These are phyloP conservation scores for Tanaodytes sp. DNA, from an alignment of 2,888 invertebrate genomes.

Conservation along the genomic window DNA sequence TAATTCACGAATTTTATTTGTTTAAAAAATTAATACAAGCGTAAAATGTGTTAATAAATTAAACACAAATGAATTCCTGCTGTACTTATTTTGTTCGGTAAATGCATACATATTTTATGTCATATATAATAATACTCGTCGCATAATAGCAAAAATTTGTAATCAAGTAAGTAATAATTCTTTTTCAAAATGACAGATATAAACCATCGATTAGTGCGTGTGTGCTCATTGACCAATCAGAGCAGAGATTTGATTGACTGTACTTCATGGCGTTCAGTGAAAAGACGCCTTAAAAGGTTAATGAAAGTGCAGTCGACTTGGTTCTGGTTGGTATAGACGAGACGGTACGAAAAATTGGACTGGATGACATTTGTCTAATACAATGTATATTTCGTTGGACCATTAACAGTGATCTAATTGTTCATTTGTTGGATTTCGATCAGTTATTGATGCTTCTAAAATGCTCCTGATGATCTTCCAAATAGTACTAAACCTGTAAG, in stretches of 20 bases:
- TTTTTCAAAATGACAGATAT: too few relatives aligned
- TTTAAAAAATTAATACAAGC: too few relatives aligned
- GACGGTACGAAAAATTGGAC: constrained; percentile 36
- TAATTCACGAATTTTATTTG: too few relatives aligned
- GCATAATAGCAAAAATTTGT: too few relatives aligned
- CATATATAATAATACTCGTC: too few relatives aligned
- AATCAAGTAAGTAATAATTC: too few relatives aligned
- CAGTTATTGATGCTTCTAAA: constrained; percentile 2
- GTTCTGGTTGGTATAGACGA: constrained; percentile 44
- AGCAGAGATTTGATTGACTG: background rate
- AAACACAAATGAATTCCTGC: too few relatives aligned
- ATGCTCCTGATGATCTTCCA: constrained; percentile 23
- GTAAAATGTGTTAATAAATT: too few relatives aligned
- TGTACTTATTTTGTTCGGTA: too few relatives aligned
- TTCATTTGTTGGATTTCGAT: constrained; percentile 14
- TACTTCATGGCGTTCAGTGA: constrained; percentile 27
- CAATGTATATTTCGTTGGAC: constrained; percentile 13
- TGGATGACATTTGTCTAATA: constrained; percentile 44
- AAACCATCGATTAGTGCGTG: too few relatives aligned
- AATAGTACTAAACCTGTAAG: constrained; percentile 37
- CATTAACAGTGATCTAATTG: constrained; percentile 28
- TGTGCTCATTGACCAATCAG: too few relatives aligned
- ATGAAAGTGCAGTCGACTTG: constrained; percentile 49
- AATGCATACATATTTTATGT: too few relatives aligned
- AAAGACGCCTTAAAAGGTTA: constrained; percentile 45